phyloP scores from a whole-genome alignment of 2,888 invertebrate species.

The Griposia aprilina region DNA sequence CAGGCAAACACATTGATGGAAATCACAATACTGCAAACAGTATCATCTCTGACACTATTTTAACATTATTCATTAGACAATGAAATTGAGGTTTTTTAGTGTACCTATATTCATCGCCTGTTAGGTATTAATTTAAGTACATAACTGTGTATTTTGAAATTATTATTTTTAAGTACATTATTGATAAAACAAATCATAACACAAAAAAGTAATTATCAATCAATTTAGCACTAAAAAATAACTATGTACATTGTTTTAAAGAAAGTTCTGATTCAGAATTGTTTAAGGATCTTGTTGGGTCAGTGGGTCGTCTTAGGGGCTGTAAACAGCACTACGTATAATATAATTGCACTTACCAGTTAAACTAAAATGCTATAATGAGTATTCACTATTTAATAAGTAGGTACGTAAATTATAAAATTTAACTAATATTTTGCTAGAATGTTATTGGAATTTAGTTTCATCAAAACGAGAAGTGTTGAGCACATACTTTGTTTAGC shows the following conservation, averaged over 20 bases:
- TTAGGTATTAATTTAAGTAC: neutral
- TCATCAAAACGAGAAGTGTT: neutral
- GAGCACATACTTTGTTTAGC: neutral
- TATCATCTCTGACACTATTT: neutral
- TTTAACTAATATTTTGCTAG: neutral
- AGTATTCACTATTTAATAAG: conserved; percentile 7
- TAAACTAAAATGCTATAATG: conserved; percentile 35
- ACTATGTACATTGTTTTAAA: conserved; percentile 1
- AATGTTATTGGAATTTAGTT: neutral
- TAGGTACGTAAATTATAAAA: neutral
- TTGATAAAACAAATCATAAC: neutral
- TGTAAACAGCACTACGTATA: conserved; percentile 5
- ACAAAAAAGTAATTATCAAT: neutral
- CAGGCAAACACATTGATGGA: neutral
- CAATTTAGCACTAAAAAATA: neutral
- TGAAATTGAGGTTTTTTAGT: neutral
- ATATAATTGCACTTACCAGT: conserved; percentile 38
- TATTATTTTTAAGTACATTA: neutral
- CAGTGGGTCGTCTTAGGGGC: too few relatives aligned
- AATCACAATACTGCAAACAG: conserved; percentile 5
- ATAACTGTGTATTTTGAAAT: neutral
- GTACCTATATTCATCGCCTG: neutral
- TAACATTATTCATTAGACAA: neutral
- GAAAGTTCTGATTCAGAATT: conserved; percentile 2
- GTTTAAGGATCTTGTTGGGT: neutral